Evolutionary conservation across 2,113 vertebrate species (phyloP).

Genomic region (Procapra przewalskii): DNA sequence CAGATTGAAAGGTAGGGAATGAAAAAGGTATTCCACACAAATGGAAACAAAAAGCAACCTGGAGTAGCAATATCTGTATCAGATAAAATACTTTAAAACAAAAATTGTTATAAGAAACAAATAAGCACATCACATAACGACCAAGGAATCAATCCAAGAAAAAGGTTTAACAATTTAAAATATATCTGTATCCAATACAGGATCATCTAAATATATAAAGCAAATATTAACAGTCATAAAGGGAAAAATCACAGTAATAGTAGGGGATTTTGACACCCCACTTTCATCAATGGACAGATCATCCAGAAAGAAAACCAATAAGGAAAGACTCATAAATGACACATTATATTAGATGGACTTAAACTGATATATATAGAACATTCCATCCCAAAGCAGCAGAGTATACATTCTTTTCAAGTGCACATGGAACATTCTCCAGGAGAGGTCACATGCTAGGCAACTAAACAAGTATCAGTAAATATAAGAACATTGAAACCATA

Average conservation of each 20-base stretch:
- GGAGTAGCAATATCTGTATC: not conserved
- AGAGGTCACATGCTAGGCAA: not conserved
- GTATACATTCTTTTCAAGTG: not conserved
- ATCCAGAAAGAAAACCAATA: not conserved
- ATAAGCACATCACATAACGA: not conserved
- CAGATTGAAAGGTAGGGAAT: not conserved
- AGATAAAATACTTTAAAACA: not conserved
- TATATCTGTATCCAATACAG: not conserved
- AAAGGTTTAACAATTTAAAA: not conserved
- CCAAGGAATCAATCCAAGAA: not conserved
- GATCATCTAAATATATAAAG: not conserved
- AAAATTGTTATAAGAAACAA: not conserved
- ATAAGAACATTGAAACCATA: not conserved
- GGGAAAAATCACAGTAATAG: not conserved
- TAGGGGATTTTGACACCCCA: not conserved
- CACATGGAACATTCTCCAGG: not conserved
- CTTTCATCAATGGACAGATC: not conserved
- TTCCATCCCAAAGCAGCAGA: not conserved
- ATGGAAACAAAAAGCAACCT: not conserved
- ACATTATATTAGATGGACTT: not conserved
- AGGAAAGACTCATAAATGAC: not conserved
- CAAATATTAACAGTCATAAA: not conserved
- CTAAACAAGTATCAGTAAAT: not conserved
- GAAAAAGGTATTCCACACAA: not conserved
- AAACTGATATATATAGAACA: not conserved